Base-by-base conservation (phyloP, 2,888 invertebrate species). In the Callinectes sapidus region DNA sequence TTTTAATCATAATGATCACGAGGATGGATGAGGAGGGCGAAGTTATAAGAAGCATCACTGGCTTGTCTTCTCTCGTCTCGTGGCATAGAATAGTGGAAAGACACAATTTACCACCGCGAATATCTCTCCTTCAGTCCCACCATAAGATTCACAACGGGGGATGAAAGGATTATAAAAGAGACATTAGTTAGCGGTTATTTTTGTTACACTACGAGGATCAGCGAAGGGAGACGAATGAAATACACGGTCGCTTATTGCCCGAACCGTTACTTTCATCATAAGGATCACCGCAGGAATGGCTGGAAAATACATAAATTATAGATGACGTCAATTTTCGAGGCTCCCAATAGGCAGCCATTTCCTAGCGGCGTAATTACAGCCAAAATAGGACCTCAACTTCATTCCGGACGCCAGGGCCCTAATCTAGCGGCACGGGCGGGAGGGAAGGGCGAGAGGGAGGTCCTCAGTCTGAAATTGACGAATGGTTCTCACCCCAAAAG, bases 401-500 rank as follows among this genome's bases (percentile, higher is more conserved):
- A 81, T 81, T 35, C 81, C 81, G 18, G 32, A 35, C 81, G 14
- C 35, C 35, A 35, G 18, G 81, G 81, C 81, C 28, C 81, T 81
- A 32, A 81, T 35, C 81, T 81, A 81, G 35, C 81, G 35, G 81
- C 35, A 16, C 5, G 35, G 28, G 71, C 5, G 23, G 71, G 71
- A 28, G 81, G 81, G 32, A 35, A 35, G 81, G 6, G 81, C 35
- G 81, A 81, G 35, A 28, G 35, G 81, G 81, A 13, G 81, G 81
- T 81, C 81, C 35, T 16, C 35, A 35, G 81, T 35, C 81, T 81
- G 81, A 81, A 81, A 81, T 81, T 81, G 81, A 81, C 81, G 81
- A 81, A 81, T 81, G 81, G 81, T 35, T 81, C 81, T 81, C 81
- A 35, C 81, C 35, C 81, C 81, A 81, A 81, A 81, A 81, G 81